Evolutionary conservation across 2,888 invertebrate genomes (phyloP), one percentile per base, ranked within the genome.

Genomic region (Carterocephalus palaemon): DNA sequence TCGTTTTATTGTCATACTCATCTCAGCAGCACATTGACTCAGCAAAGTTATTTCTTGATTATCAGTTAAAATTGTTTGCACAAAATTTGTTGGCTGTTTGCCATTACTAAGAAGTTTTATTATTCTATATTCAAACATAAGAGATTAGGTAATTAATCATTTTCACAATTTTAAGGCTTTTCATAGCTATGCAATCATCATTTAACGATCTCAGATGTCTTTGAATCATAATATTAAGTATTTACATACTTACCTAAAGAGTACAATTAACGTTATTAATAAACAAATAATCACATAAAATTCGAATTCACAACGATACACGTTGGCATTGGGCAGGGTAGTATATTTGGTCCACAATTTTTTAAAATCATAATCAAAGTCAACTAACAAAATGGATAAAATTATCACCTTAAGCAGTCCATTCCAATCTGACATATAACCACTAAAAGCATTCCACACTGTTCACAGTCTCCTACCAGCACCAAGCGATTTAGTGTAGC

Each of bases 391-490:
- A 22, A 38, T 17, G 8, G 15, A 28, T 42, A 12, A 10, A 12
- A 19, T 7, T 48, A 57, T 65, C 52, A 82, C 85, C 76, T 70
- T 6, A 76, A 56, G 10, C 67, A 59, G 50, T 80, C 72, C 26
- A 73, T 56, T 1, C 74, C 78, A 3, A 86, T 62, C 46, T 81
- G 74, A 47, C 82, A 81, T 1, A 65, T 52, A 6, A 82, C 67
- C 0, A 72, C 67, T 34, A 75, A 73, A 47, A 80, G 60, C 71
- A 74, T 75, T 8, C 75, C 79, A 20, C 65, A 56, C 12, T 62
- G 48, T 0, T 54, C 62, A 8, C 52, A 57, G 26, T 74, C 69
- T 0, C 69, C 78, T 0, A 74, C 59, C 38, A 86, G 51, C 48
- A 67, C 63, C 0, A 73, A 57, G 51, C 79, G 82, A 38, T 81